phyloP scores from a whole-genome alignment of 1,140 invertebrate genomes.

The Asobara japonica region DNA sequence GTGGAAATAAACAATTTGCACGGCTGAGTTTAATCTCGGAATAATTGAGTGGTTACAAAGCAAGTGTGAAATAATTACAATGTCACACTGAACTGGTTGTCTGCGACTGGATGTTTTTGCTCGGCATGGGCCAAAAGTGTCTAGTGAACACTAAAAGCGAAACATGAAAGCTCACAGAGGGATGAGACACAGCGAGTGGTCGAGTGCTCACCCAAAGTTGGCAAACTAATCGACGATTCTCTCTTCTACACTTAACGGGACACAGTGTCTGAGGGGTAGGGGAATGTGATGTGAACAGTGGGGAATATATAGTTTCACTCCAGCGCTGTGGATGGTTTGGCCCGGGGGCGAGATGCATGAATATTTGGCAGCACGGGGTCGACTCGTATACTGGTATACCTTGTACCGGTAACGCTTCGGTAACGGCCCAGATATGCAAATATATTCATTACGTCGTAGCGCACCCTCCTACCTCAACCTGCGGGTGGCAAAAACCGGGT shows the following conservation, averaged over 20 bases:
- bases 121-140: not conserved
- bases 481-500: constrained; percentile 37
- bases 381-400: constrained; percentile 45
- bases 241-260: constrained; percentile 41
- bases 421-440: constrained; percentile 65
- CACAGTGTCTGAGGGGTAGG: not conserved
- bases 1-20: too few species aligned
- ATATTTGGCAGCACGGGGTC: constrained; percentile 60
- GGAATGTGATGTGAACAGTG: not conserved
- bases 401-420: constrained; percentile 61
- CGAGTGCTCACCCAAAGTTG: constrained; percentile 44
- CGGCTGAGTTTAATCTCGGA: not conserved
- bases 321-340: constrained; percentile 40
- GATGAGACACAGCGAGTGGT: constrained; percentile 5
- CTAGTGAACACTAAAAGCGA: constrained; percentile 18
- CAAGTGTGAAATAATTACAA: not conserved
- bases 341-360: constrained; percentile 61
- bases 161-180: not conserved
- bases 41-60: not conserved
- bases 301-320: not conserved
- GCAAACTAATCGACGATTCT: constrained; percentile 59
- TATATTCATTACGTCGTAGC: constrained; percentile 65
- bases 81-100: not conserved
- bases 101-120: not conserved
- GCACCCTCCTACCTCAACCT: constrained; percentile 38